A percentile compares a stretch with the other conserved stretches of the same genome.
phyloP scores from a whole-genome alignment of 2,797 vertebrate genomes.

The Tenualosa thibaudeaui region DNA sequence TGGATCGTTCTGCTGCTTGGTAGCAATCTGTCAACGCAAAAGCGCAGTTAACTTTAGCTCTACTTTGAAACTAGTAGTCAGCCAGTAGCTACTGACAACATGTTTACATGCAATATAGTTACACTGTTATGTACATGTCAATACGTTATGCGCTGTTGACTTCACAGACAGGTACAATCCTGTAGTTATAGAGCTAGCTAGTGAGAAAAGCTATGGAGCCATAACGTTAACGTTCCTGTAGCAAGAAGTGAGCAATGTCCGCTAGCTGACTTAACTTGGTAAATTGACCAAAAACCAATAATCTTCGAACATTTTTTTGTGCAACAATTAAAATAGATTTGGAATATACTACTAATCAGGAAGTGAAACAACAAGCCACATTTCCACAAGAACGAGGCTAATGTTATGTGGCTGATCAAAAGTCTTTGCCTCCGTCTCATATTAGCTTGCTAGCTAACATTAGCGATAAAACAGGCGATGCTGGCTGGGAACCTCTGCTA shows the following conservation, averaged over 20 bases:
- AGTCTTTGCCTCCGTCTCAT: background rate
- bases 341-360: background rate
- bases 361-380: background rate
- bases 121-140: background rate
- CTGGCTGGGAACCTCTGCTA: background rate
- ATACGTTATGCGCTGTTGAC: background rate
- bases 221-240: constrained; percentile 18
- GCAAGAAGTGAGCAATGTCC: background rate
- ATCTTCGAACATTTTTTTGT: background rate
- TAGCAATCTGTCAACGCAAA: constrained; percentile 4
- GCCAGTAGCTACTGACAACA: background rate
- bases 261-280: background rate
- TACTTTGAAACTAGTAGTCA: background rate
- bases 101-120: background rate
- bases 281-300: background rate
- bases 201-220: constrained; percentile 33
- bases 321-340: background rate
- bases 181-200: constrained; percentile 22
- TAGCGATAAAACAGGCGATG: background rate
- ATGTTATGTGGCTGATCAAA: background rate
- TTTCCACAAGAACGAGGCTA: background rate
- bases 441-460: background rate
- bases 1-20: constrained; percentile 32
- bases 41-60: background rate
- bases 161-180: background rate